Conservation (phyloP, 2,888 invertebrate genomes). For the Cenopis cana region DNA sequence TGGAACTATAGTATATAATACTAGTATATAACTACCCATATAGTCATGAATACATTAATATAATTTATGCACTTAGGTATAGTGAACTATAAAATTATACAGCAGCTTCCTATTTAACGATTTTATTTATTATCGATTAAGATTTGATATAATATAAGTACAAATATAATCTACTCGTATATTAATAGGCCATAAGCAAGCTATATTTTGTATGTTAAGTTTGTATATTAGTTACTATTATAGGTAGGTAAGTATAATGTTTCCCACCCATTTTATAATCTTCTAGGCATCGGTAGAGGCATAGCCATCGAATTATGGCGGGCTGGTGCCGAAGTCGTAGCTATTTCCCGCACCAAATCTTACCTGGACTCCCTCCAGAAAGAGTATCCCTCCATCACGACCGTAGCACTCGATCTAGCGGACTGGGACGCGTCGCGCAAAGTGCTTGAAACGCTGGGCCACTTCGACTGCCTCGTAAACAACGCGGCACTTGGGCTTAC, state of each 20-base stretch:
- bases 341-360: constrained; percentile 86
- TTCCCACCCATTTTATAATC: not conserved
- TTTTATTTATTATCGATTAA: too few species aligned
- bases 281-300: constrained; percentile 86
- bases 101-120: too few species aligned
- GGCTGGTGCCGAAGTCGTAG: constrained; percentile 88
- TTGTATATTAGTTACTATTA: too few species aligned
- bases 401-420: constrained; percentile 86
- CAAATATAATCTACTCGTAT: too few species aligned
- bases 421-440: constrained; percentile 88
- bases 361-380: constrained; percentile 84
- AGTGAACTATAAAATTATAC: too few species aligned
- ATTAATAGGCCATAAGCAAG: too few species aligned
- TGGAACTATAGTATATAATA: too few species aligned
- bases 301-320: constrained; percentile 85
- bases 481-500: constrained; percentile 90
- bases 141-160: too few species aligned
- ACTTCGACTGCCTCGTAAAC: constrained; percentile 91
- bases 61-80: too few species aligned
- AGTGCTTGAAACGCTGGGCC: constrained; percentile 74
- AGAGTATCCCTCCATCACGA: constrained; percentile 81
- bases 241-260: not conserved
- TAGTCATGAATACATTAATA: too few species aligned
- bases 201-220: too few species aligned
- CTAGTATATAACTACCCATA: too few species aligned